Percentiles rank a stretch among this genome's conserved stretches.
These are phyloP conservation scores for Malurus alboscapulatus DNA, from an alignment of 2,113 vertebrate species.

Conservation along the genomic window DNA sequence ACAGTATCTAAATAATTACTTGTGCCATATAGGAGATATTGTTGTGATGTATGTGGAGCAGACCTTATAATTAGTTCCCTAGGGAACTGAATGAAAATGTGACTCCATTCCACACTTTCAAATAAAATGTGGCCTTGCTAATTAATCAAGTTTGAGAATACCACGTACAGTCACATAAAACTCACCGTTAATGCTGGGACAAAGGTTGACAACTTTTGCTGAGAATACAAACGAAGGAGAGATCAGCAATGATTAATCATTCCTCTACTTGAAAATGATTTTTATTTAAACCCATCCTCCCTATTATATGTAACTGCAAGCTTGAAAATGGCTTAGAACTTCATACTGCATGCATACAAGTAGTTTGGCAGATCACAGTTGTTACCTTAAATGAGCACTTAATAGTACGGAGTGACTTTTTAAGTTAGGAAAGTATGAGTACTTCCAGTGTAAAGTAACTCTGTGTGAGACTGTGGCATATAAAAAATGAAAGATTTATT, in stretches of 20 bases:
- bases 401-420: conserved; percentile 1
- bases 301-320: neutral
- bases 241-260: conserved; percentile 37
- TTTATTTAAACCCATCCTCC: conserved; percentile 26
- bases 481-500: neutral
- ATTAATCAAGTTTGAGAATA: conserved; percentile 53
- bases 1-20: conserved; percentile 44
- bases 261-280: neutral
- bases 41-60: conserved; percentile 13
- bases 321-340: conserved; percentile 20
- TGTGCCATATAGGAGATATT: conserved; percentile 1
- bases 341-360: neutral
- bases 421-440: neutral
- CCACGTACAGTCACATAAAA: conserved; percentile 9
- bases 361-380: conserved; percentile 16
- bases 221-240: neutral
- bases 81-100: conserved; percentile 44
- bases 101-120: conserved; percentile 17
- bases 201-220: conserved; percentile 41
- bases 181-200: neutral
- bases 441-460: neutral
- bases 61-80: conserved; percentile 49
- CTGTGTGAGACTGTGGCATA: neutral
- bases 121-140: conserved; percentile 34
- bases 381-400: conserved; percentile 25